phyloP scores from a whole-genome alignment of 2,113 vertebrate genomes.

The Silurus meridionalis region DNA sequence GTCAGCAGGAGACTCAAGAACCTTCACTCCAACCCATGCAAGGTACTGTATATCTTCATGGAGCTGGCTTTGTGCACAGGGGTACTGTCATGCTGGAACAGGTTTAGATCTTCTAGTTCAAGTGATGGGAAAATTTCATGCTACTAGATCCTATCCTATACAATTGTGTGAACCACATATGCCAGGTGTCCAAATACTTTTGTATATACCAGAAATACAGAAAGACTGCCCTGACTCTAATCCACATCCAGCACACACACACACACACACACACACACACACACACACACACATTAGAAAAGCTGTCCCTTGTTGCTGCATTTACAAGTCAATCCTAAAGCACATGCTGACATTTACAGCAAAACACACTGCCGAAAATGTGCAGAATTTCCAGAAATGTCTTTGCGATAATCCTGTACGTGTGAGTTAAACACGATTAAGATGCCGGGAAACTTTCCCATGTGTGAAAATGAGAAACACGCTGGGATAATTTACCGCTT shows the following conservation, averaged over 20 bases:
- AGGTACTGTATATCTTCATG: no score
- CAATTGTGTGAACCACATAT: no score
- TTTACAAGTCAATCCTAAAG: not conserved
- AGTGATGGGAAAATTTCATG: no score
- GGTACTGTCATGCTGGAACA: no score
- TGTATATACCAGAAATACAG: no score
- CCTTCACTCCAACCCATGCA: no score
- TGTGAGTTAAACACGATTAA: not conserved
- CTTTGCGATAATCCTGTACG: not conserved
- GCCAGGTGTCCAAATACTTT: no score
- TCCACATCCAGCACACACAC: not conserved
- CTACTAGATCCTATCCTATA: no score
- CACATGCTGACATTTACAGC: not conserved
- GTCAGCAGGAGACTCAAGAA: no score
- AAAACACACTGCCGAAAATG: not conserved
- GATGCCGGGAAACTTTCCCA: not conserved
- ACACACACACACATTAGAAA: not conserved
- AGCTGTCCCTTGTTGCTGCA: not conserved
- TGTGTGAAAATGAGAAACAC: constrained; percentile 15
- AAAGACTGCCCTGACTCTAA: not conserved
- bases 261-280: not conserved
- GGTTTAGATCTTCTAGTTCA: no score
- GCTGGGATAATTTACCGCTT: constrained; percentile 14
- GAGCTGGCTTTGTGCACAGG: no score
- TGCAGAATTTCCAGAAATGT: not conserved